Evolutionary conservation across 2,797 vertebrate species (phyloP).

Genomic region (Phataginus tricuspis): DNA sequence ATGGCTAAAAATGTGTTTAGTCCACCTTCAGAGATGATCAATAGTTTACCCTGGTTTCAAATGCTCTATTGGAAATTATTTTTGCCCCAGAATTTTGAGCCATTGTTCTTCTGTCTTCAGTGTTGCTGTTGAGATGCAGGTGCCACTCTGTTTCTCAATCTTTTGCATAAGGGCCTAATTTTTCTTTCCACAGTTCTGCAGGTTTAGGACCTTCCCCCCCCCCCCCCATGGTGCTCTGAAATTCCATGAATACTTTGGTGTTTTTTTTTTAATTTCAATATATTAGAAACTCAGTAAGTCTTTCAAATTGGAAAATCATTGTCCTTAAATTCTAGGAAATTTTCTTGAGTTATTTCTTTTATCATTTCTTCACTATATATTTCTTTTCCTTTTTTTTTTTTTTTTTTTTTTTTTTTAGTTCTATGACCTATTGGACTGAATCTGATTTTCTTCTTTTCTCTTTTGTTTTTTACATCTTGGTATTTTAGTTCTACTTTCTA

Average conservation of each 20-base stretch:
- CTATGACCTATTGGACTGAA: neutral
- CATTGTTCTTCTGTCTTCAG: neutral
- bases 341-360: neutral
- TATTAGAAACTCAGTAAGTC: neutral
- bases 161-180: neutral
- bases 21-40: neutral
- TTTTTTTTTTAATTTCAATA: neutral
- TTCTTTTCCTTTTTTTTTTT: neutral
- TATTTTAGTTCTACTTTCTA: constrained; percentile 14
- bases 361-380: neutral
- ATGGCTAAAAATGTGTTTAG: neutral
- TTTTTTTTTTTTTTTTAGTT: no score
- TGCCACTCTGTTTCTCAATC: neutral
- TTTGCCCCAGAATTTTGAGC: neutral
- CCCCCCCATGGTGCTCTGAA: neutral
- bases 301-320: constrained; percentile 34
- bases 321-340: neutral
- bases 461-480: neutral
- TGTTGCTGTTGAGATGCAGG: neutral
- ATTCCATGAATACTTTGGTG: neutral
- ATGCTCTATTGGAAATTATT: neutral
- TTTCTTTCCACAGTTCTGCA: neutral
- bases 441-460: neutral
- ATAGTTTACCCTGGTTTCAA: neutral
- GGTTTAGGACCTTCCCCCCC: neutral